Conservation (phyloP, 2,113 vertebrate genomes). For the Calyptommatus sinebrachiatus region DNA sequence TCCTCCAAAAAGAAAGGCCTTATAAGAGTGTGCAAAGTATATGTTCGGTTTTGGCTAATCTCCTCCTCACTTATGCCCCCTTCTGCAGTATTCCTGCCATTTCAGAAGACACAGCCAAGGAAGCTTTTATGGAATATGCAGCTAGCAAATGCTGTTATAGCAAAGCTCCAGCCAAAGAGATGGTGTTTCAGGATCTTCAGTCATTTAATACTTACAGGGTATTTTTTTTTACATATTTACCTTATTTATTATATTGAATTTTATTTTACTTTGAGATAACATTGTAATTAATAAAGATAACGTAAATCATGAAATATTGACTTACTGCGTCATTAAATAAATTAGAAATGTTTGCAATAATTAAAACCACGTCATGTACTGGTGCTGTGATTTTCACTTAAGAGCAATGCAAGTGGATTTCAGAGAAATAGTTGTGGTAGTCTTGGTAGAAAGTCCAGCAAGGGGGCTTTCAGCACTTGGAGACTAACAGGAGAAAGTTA, state of each 20-base stretch:
- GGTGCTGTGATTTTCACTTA: background rate
- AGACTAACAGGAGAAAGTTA: too few species aligned
- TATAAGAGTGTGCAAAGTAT: background rate
- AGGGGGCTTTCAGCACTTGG: too few species aligned
- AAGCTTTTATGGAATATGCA: slow-evolving; percentile 40
- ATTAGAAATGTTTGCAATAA: background rate
- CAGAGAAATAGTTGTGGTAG: background rate
- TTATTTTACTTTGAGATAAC: background rate
- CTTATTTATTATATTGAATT: background rate
- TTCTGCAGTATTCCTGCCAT: slow-evolving; percentile 62
- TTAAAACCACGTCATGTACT: background rate
- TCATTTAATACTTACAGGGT: slow-evolving; percentile 64
- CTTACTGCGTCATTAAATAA: background rate
- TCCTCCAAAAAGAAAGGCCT: background rate
- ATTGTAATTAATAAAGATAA: background rate
- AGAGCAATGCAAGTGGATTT: background rate
- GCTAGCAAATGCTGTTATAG: slow-evolving; percentile 65
- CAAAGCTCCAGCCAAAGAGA: slow-evolving; percentile 61
- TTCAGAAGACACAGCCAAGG: slow-evolving; percentile 56
- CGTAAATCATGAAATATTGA: background rate
- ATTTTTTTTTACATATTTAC: background rate
- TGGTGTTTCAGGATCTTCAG: slow-evolving; percentile 59
- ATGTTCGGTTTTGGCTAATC: background rate
- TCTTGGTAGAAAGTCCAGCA: too few species aligned
- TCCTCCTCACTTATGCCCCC: background rate